Percentiles rank a stretch among this genome's conserved stretches.
phyloP scores from a whole-genome alignment of 2,113 vertebrate species.

The Mus spicilegus region DNA sequence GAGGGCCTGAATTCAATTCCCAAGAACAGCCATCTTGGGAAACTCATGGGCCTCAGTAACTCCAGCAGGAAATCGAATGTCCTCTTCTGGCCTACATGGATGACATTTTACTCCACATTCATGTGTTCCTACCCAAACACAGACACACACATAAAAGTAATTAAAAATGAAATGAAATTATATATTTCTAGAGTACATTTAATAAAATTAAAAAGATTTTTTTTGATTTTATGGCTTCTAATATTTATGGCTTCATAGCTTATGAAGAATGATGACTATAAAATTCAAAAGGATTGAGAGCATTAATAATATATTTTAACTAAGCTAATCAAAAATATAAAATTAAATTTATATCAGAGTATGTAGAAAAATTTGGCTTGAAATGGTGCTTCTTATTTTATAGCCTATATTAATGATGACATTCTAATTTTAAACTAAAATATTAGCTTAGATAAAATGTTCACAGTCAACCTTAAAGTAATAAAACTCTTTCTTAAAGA shows the following conservation, averaged over 20 bases:
- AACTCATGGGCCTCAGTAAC: background rate
- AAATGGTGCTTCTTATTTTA: background rate
- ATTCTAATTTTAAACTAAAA: background rate
- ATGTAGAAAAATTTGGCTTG: background rate
- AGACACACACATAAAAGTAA: background rate
- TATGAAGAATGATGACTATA: background rate
- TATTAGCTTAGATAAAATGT: background rate
- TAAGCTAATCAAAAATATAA: slow-evolving; percentile 17
- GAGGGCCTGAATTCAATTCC: background rate
- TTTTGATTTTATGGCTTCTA: background rate
- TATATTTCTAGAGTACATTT: background rate
- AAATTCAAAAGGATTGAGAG: background rate
- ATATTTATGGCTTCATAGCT: background rate
- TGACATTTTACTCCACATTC: too few relatives aligned
- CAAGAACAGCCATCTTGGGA: background rate
- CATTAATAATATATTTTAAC: slow-evolving; percentile 33
- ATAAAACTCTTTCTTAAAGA: background rate
- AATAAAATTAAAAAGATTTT: background rate
- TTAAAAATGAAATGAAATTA: background rate
- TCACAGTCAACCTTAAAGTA: background rate
- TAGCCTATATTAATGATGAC: background rate
- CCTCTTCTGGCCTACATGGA: too few relatives aligned
- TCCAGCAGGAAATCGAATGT: background rate
- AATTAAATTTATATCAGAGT: background rate
- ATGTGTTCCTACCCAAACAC: background rate